Conservation (phyloP, 2,888 invertebrate species). For the Morpho achilles region DNA sequence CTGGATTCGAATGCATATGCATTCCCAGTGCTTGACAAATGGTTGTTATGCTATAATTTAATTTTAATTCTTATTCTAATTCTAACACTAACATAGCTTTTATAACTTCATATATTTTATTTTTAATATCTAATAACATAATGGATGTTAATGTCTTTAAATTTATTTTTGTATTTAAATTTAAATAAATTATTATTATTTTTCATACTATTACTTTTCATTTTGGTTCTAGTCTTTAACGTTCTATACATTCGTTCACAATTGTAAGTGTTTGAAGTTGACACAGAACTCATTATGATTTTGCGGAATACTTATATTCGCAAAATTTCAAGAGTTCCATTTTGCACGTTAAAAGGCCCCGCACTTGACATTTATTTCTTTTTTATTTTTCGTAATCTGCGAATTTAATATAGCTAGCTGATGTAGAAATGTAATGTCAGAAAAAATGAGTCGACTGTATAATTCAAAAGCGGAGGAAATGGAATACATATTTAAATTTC, state of each 20-base stretch:
- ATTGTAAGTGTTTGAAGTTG: neutral
- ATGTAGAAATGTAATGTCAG: constrained; percentile 55
- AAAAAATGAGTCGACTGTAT: constrained; percentile 46
- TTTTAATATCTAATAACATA: too few relatives aligned
- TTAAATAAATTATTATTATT: too few relatives aligned
- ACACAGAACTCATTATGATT: constrained; percentile 45
- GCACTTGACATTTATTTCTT: constrained; percentile 62
- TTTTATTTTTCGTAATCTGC: constrained; percentile 65
- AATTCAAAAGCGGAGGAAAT: constrained; percentile 49
- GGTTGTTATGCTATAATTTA: too few relatives aligned
- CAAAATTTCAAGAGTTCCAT: constrained; percentile 32
- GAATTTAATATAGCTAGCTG: constrained; percentile 57
- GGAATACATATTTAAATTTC: constrained; percentile 54
- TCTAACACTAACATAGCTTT: too few relatives aligned
- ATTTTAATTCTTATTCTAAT: too few relatives aligned
- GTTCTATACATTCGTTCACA: neutral
- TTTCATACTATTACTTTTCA: too few relatives aligned
- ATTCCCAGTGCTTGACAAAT: too few relatives aligned
- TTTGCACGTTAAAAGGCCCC: constrained; percentile 40
- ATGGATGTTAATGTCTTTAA: too few relatives aligned
- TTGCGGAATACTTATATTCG: neutral
- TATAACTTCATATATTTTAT: too few relatives aligned
- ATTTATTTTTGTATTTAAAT: too few relatives aligned
- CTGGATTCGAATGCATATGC: too few relatives aligned
- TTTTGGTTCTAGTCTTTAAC: neutral